phyloP scores from a whole-genome alignment of 2,797 vertebrate genomes.

The Sebastes nivosus region DNA sequence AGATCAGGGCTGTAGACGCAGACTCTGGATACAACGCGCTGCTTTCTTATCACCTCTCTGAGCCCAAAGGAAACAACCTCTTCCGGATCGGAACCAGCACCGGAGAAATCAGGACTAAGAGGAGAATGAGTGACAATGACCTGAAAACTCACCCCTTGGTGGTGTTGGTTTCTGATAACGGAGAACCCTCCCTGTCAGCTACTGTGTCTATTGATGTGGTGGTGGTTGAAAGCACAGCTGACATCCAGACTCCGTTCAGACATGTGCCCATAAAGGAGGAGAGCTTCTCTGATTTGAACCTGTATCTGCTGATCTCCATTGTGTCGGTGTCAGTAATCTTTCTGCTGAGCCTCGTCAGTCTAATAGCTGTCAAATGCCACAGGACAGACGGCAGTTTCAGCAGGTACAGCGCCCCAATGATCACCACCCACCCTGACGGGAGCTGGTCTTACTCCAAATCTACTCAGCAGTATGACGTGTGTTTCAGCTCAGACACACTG shows the following conservation, averaged over 20 bases:
- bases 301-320: no score
- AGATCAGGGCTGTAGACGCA: no score
- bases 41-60: no score
- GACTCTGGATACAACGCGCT: no score
- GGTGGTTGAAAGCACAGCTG: conserved; percentile 85
- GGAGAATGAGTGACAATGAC: conserved; percentile 85
- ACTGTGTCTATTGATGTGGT: conserved; percentile 85
- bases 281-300: conserved; percentile 78
- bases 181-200: conserved; percentile 85
- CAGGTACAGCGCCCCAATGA: no score
- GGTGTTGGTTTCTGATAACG: conserved; percentile 87
- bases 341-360: no score
- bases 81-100: background rate
- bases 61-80: no score
- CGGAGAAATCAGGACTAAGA: conserved; percentile 89
- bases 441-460: conserved; percentile 76
- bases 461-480: conserved; percentile 77
- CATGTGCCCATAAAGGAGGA: conserved; percentile 75
- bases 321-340: no score
- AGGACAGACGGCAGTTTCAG: no score
- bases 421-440: no score
- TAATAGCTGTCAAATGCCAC: no score
- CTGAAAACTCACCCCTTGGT: conserved; percentile 83
- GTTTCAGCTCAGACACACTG: conserved; percentile 75
- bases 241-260: conserved; percentile 83